Evolutionary conservation across 2,888 invertebrate genomes (phyloP).

Genomic region (Callyntrura guangdongensis): DNA sequence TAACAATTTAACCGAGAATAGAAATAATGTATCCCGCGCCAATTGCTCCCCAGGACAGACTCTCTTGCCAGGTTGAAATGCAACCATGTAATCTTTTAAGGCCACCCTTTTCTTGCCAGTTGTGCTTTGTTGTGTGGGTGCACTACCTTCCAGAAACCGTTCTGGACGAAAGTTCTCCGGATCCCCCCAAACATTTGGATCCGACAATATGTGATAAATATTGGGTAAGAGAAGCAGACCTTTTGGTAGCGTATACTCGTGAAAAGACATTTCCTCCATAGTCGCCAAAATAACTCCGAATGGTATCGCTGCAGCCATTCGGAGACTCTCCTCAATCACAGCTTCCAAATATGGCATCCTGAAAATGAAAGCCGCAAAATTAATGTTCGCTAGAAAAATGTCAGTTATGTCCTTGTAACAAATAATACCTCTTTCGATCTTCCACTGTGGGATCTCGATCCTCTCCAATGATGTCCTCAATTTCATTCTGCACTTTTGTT

Average conservation of each 20-base stretch:
- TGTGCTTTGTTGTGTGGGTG: too few relatives aligned
- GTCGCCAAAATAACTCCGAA: background rate
- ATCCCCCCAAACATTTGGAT: conserved; percentile 81
- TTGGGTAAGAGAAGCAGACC: conserved; percentile 77
- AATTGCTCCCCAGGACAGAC: background rate
- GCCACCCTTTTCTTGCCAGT: too few relatives aligned
- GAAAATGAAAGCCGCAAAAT: background rate
- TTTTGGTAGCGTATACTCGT: conserved; percentile 31
- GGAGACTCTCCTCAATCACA: conserved; percentile 72
- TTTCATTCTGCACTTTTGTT: too few relatives aligned
- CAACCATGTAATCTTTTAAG: background rate
- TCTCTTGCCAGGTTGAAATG: conserved; percentile 9
- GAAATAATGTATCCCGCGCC: background rate
- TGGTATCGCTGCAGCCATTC: background rate
- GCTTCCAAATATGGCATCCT: background rate
- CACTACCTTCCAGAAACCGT: conserved; percentile 75
- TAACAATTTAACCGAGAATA: background rate
- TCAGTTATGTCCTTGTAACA: too few relatives aligned
- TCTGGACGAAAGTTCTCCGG: conserved; percentile 82
- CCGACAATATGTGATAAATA: conserved; percentile 74
- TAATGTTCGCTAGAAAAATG: too few relatives aligned
- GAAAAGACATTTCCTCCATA: conserved; percentile 33
- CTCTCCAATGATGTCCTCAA: too few relatives aligned
- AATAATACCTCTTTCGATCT: too few relatives aligned
- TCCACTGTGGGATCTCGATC: too few relatives aligned